These are phyloP conservation scores for Helleia helle DNA, from an alignment of 2,888 invertebrate species.

Conservation along the genomic window DNA sequence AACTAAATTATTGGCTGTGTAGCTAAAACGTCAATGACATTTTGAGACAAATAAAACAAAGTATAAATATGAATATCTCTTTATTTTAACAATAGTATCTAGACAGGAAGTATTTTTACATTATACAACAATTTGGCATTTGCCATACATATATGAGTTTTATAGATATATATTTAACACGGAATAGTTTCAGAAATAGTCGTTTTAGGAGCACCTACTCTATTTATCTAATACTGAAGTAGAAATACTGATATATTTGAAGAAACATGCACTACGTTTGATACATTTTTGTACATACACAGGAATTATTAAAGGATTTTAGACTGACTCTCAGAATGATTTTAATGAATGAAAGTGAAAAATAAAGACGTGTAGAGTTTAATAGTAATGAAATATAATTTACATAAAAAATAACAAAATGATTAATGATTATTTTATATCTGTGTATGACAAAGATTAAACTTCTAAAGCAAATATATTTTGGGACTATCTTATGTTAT, in stretches of 20 bases:
- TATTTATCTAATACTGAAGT: constrained; percentile 15
- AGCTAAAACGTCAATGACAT: too few species aligned
- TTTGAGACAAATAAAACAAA: too few species aligned
- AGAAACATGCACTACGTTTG: background rate
- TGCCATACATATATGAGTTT: too few species aligned
- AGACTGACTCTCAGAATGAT: too few species aligned
- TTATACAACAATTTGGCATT: constrained; percentile 36
- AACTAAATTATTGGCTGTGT: too few species aligned
- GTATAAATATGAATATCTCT: constrained; percentile 70
- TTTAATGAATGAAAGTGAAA: too few species aligned
- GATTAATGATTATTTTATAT: too few species aligned
- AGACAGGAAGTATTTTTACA: constrained; percentile 62
- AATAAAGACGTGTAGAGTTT: too few species aligned
- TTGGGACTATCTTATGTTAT: background rate
- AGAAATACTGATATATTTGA: constrained; percentile 14
- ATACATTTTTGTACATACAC: background rate
- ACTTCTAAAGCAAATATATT: background rate
- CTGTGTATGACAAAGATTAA: too few species aligned
- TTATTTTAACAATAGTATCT: constrained; percentile 69
- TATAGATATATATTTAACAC: constrained; percentile 21
- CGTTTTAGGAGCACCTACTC: background rate
- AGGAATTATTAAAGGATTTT: too few species aligned
- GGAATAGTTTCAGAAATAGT: constrained; percentile 12
- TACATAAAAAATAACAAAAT: too few species aligned
- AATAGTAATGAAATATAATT: too few species aligned